phyloP scores from a whole-genome alignment of 2,797 vertebrate species.

The Thunnus albacares region DNA sequence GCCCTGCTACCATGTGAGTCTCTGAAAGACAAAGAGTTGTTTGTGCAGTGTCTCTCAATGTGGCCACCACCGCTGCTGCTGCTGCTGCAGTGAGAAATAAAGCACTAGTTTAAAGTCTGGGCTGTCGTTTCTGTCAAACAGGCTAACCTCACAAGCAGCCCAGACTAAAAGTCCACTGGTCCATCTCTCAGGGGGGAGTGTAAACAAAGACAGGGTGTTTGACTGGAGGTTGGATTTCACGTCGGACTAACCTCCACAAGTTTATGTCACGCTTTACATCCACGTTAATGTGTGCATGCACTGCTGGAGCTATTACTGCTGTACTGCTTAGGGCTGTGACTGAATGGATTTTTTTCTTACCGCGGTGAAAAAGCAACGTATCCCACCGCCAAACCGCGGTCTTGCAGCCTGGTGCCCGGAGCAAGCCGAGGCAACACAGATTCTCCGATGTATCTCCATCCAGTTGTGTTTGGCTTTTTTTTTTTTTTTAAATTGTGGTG shows the following conservation, averaged over 20 bases:
- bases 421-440: no score
- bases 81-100: conserved; percentile 40
- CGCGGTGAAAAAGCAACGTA: no score
- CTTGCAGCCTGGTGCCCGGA: no score
- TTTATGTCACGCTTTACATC: conserved; percentile 10
- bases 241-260: conserved; percentile 21
- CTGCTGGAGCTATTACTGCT: background rate
- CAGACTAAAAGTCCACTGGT: conserved; percentile 51
- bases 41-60: conserved; percentile 59
- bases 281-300: background rate
- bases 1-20: conserved; percentile 71
- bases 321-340: no score
- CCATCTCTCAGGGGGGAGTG: conserved; percentile 39
- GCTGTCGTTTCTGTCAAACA: conserved; percentile 59
- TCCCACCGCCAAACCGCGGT: no score
- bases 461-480: no score
- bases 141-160: conserved; percentile 52
- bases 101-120: conserved; percentile 44
- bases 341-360: no score
- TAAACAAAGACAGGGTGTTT: conserved; percentile 67
- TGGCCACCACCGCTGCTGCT: conserved; percentile 7
- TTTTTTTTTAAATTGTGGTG: no score
- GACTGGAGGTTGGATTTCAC: conserved; percentile 48
- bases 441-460: no score
- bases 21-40: conserved; percentile 73